These are phyloP conservation scores for Ophion ellenae DNA, from an alignment of 2,888 invertebrate genomes.

Conservation along the genomic window DNA sequence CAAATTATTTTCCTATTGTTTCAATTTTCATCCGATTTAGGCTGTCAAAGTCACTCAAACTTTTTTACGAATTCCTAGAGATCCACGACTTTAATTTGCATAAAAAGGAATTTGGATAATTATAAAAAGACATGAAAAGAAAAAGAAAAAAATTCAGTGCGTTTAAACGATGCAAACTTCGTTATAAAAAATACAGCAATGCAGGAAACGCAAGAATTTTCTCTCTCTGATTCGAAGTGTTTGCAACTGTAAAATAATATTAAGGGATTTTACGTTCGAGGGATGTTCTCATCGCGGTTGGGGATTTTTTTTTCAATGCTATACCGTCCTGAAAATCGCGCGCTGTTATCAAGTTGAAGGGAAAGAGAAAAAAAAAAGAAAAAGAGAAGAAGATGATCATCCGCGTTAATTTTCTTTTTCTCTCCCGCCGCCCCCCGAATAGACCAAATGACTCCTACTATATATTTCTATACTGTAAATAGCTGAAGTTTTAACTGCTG, in stretches of 20 bases:
- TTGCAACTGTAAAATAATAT: neutral
- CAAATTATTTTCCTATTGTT: no score
- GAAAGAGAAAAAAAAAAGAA: neutral
- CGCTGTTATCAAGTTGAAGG: constrained; percentile 46
- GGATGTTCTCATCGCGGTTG: constrained; percentile 17
- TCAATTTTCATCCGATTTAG: no score
- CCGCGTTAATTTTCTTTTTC: constrained; percentile 48
- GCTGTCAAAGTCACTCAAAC: no score
- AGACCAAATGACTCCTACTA: constrained; percentile 66
- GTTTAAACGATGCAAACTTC: neutral
- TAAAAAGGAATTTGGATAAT: no score
- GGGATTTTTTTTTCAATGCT: constrained; percentile 50
- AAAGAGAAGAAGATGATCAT: constrained; percentile 7
- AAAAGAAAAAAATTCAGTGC: no score
- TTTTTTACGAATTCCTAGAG: no score
- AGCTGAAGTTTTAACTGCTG: constrained; percentile 49
- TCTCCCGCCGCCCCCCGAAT: constrained; percentile 40
- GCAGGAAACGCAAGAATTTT: neutral
- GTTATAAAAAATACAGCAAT: neutral
- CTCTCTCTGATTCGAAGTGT: neutral
- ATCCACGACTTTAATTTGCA: no score
- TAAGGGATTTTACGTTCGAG: neutral
- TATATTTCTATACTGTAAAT: constrained; percentile 63
- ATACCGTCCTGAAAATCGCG: constrained; percentile 60
- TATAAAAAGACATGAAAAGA: no score